These are phyloP conservation scores for Pinna nobilis DNA, from an alignment of 1,140 invertebrate genomes.

Conservation along the genomic window DNA sequence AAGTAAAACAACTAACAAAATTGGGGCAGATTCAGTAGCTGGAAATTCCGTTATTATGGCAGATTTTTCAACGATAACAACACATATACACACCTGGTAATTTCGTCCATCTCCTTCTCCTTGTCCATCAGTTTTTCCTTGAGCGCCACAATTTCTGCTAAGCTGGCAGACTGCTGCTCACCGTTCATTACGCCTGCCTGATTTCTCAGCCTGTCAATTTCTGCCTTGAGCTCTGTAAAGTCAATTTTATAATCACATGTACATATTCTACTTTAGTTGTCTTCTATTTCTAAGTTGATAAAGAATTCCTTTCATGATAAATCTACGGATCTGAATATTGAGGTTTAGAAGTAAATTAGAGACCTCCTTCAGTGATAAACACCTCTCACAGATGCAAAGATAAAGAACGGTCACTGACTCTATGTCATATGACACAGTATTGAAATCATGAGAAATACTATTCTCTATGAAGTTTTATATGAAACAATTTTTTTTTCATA, in stretches of 20 bases:
- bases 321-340: too few relatives aligned
- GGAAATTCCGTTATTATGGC: background rate
- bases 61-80: background rate
- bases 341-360: too few relatives aligned
- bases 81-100: conserved; percentile 71
- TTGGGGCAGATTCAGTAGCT: background rate
- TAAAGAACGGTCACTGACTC: too few relatives aligned
- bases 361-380: too few relatives aligned
- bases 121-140: conserved; percentile 74
- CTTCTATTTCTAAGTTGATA: background rate
- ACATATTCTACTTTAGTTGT: background rate
- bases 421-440: too few relatives aligned
- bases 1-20: too few relatives aligned
- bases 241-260: conserved; percentile 1
- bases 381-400: too few relatives aligned
- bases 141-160: conserved; percentile 61
- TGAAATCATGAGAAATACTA: too few relatives aligned
- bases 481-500: too few relatives aligned
- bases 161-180: conserved; percentile 71
- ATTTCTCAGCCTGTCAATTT: conserved; percentile 81
- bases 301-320: background rate
- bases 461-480: too few relatives aligned
- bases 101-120: conserved; percentile 79
- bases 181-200: conserved; percentile 76
- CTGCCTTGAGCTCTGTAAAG: conserved; percentile 79